Conservation (phyloP, 2,888 invertebrate species). For the Anoncus sp. region DNA sequence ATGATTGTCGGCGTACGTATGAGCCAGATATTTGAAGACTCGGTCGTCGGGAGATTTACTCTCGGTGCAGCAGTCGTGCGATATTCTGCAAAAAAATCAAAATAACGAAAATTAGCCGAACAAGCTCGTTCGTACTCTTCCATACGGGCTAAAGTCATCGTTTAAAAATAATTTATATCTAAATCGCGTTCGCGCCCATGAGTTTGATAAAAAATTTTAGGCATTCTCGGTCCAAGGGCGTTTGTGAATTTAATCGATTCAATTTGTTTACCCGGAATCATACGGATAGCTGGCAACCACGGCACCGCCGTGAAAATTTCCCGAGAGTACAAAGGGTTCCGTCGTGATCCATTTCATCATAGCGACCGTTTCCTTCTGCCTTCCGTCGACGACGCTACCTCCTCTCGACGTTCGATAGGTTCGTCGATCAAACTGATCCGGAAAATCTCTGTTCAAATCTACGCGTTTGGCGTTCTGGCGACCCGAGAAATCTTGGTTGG, state of each 20-base stretch:
- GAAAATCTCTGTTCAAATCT: slow-evolving; percentile 97
- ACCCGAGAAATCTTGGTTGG: slow-evolving; percentile 87
- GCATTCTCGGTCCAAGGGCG: too few species aligned
- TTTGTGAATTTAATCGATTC: background rate
- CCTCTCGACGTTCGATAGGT: slow-evolving; percentile 80
- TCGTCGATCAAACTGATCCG: slow-evolving; percentile 90
- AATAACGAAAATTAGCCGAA: background rate
- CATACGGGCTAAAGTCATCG: too few species aligned
- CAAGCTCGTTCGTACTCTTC: too few species aligned
- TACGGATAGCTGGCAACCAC: slow-evolving; percentile 99
- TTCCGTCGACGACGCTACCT: slow-evolving; percentile 84
- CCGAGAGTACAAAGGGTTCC: slow-evolving; percentile 96
- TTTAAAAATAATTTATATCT: too few species aligned
- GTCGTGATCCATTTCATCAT: slow-evolving; percentile 95
- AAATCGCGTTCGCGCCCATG: too few species aligned
- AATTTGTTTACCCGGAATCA: slow-evolving; percentile 88
- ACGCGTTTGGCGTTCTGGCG: slow-evolving; percentile 92
- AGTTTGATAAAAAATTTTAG: too few species aligned
- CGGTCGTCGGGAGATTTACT: slow-evolving; percentile 93
- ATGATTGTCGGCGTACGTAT: slow-evolving; percentile 90
- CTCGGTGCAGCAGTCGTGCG: slow-evolving; percentile 88
- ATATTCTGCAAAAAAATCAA: slow-evolving; percentile 80
- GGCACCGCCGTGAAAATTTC: slow-evolving; percentile 98
- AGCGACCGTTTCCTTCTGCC: slow-evolving; percentile 95
- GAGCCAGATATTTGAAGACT: slow-evolving; percentile 91